Percentiles rank a stretch among this genome's conserved stretches.
Evolutionary conservation across 1,140 invertebrate genomes (phyloP).

Genomic region (Nilaparvata lugens): DNA sequence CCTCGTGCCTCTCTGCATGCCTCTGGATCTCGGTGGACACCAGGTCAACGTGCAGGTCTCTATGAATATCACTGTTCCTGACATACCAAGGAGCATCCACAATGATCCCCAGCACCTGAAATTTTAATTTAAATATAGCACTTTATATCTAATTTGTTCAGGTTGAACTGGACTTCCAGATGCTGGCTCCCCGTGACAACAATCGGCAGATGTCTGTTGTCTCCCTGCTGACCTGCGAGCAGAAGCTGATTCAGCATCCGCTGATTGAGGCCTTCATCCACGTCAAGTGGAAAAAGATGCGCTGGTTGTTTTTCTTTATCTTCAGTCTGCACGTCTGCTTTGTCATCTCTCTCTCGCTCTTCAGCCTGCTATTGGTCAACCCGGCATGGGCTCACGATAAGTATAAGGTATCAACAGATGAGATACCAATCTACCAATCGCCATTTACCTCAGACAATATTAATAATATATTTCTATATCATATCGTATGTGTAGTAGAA

Average conservation of each 20-base stretch:
- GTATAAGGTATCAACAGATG: too few species aligned
- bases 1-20: too few species aligned
- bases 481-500: too few species aligned
- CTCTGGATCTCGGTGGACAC: too few species aligned
- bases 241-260: constrained; percentile 35
- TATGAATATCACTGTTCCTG: too few species aligned
- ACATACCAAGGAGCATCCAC: too few species aligned
- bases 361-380: constrained; percentile 21
- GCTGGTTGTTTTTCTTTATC: constrained; percentile 34
- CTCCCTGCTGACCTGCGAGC: constrained; percentile 11
- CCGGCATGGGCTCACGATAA: neutral
- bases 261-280: constrained; percentile 36
- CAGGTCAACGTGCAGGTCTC: too few species aligned
- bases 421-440: too few species aligned
- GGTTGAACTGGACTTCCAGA: constrained; percentile 26
- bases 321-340: constrained; percentile 33
- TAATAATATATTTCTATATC: too few species aligned
- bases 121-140: too few species aligned
- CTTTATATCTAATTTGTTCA: neutral
- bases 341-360: constrained; percentile 26
- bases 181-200: constrained; percentile 23
- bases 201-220: constrained; percentile 20
- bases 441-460: too few species aligned
- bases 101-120: too few species aligned
- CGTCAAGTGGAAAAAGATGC: constrained; percentile 36